Conservation (phyloP, 2,797 vertebrate species). For the Hydrophis major region DNA sequence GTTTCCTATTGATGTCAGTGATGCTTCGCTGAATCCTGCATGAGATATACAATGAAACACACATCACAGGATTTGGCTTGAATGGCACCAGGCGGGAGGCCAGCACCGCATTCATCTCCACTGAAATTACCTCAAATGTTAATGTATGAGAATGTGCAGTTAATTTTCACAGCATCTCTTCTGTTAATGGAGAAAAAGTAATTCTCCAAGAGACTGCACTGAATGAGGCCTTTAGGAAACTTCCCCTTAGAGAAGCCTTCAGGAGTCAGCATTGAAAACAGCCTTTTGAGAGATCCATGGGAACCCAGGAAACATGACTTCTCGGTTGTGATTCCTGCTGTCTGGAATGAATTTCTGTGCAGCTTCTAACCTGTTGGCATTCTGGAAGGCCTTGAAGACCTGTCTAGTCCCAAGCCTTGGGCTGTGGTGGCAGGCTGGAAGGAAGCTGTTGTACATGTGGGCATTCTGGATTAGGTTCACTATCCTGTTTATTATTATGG, state of each 20-base stretch:
- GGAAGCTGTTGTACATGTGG: background rate
- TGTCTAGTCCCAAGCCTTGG: background rate
- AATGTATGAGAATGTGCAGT: conserved; percentile 26
- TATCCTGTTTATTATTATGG: background rate
- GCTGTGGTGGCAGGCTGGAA: background rate
- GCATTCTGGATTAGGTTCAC: background rate
- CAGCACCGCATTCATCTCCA: background rate
- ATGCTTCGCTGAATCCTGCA: conserved; percentile 28
- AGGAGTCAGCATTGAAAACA: background rate
- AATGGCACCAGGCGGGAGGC: conserved; percentile 27
- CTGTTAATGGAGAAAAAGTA: conserved; percentile 37
- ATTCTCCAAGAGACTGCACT: background rate
- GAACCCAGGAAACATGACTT: background rate
- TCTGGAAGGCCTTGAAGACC: background rate
- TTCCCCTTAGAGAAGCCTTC: conserved; percentile 10
- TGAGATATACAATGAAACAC: conserved; percentile 25
- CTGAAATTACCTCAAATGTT: background rate
- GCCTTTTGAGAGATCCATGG: background rate
- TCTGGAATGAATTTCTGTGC: background rate
- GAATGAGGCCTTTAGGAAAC: background rate
- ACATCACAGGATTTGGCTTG: conserved; percentile 31
- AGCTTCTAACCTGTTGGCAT: background rate
- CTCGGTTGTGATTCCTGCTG: background rate
- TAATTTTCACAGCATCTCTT: conserved; percentile 21
- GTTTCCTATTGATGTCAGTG: background rate